Conservation (phyloP, 2,888 invertebrate species). For the Stictocephala bisonia region DNA sequence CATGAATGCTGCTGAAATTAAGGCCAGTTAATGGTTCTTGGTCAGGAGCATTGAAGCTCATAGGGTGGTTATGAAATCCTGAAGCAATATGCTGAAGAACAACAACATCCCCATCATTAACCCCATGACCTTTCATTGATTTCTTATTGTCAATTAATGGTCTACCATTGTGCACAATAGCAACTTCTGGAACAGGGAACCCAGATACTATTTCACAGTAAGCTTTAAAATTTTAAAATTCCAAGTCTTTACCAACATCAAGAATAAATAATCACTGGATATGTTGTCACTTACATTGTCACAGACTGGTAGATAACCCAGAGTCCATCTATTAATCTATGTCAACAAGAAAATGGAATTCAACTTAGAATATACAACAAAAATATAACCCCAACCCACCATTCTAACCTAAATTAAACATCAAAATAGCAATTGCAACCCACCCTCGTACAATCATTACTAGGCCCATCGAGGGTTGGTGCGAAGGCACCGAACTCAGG, state of each 20-base stretch:
- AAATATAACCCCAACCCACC: too few relatives aligned
- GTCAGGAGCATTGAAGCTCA: conserved; percentile 53
- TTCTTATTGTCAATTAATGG: conserved; percentile 87
- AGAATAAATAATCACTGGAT: conserved; percentile 87
- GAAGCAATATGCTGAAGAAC: conserved; percentile 77
- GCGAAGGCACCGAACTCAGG: too few relatives aligned
- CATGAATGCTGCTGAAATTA: conserved; percentile 89
- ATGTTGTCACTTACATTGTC: conserved; percentile 96
- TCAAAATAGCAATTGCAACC: too few relatives aligned
- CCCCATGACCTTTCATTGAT: conserved; percentile 83
- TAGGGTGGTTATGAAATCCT: conserved; percentile 42
- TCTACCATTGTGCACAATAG: conserved; percentile 87
- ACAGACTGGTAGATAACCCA: too few relatives aligned
- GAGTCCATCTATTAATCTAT: too few relatives aligned
- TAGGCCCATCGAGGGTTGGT: too few relatives aligned
- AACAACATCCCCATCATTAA: conserved; percentile 90
- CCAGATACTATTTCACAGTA: conserved; percentile 92
- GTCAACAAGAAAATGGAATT: too few relatives aligned
- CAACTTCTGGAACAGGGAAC: conserved; percentile 82
- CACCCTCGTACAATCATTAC: too few relatives aligned
- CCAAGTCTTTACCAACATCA: conserved; percentile 94
- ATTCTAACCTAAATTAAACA: too few relatives aligned
- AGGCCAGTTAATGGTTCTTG: conserved; percentile 64
- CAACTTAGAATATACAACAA: too few relatives aligned
- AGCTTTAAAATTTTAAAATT: conserved; percentile 94